Evolutionary conservation across 2,797 vertebrate species (phyloP).

Genomic region (Hoplostethus mediterraneus): DNA sequence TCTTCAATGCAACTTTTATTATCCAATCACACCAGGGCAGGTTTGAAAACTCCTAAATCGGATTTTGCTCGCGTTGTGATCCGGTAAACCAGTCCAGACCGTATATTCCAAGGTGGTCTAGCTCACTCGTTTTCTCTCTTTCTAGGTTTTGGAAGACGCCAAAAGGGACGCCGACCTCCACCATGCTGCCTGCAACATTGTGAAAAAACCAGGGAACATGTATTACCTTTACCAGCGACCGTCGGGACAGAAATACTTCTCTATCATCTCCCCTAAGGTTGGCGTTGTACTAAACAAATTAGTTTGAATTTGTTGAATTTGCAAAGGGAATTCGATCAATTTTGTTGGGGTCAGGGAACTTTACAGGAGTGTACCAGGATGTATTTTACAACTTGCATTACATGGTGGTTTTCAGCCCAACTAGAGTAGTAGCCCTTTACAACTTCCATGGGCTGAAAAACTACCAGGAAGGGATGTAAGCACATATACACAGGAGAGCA

Average conservation of each 20-base stretch:
- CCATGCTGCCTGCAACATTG: slow-evolving; percentile 93
- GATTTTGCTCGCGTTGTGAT: neutral
- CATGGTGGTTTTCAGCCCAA: no score
- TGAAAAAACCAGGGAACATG: slow-evolving; percentile 94
- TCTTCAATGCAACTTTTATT: no score
- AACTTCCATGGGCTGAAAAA: no score
- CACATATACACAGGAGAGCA: no score
- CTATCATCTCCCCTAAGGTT: slow-evolving; percentile 95
- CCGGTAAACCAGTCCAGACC: neutral
- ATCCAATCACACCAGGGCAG: neutral
- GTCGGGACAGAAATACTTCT: slow-evolving; percentile 95
- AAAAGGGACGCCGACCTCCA: slow-evolving; percentile 93
- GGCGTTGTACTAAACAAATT: neutral
- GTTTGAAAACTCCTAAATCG: neutral
- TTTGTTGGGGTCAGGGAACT: no score
- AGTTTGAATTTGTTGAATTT: neutral
- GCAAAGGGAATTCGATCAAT: neutral
- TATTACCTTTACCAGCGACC: slow-evolving; percentile 93
- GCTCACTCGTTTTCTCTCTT: neutral
- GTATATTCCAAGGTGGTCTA: neutral
- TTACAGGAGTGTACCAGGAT: no score
- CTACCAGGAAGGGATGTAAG: no score
- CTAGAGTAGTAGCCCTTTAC: no score
- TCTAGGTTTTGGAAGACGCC: slow-evolving; percentile 93
- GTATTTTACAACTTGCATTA: no score